Evolutionary conservation across 2,113 vertebrate genomes (phyloP).

Genomic region (Mastomys natalensis): DNA sequence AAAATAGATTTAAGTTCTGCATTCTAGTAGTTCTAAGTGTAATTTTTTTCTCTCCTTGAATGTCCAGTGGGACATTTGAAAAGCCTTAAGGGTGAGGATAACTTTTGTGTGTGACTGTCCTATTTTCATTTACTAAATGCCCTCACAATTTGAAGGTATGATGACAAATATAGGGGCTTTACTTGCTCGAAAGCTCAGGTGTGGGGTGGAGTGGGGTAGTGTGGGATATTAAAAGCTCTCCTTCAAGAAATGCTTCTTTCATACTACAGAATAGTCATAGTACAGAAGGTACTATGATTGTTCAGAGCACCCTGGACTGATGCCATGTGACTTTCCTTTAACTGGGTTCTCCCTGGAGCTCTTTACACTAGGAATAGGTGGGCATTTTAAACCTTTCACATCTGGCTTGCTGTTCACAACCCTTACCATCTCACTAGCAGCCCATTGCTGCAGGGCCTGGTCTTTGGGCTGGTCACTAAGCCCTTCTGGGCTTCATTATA

Average conservation of each 20-base stretch:
- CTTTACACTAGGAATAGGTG: not conserved
- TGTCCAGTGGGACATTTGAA: slow-evolving; percentile 11
- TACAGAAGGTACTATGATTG: no score
- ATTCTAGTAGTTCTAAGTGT: not conserved
- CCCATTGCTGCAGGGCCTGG: not conserved
- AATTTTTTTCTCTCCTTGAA: slow-evolving; percentile 1
- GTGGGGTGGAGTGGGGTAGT: not conserved
- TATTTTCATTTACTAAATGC: not conserved
- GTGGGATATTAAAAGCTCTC: not conserved
- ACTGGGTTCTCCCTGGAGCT: not conserved
- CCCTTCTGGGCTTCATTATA: not conserved
- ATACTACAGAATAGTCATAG: no score
- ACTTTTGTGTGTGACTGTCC: not conserved
- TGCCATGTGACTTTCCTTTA: no score
- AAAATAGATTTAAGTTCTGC: slow-evolving; percentile 25
- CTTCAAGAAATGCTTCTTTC: not conserved
- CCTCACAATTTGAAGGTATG: not conserved
- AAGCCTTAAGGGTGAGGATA: not conserved
- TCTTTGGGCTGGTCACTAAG: not conserved
- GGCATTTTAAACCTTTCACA: not conserved
- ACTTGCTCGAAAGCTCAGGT: not conserved
- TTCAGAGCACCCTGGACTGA: no score
- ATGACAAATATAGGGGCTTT: not conserved
- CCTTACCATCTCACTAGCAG: not conserved
- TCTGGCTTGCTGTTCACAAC: not conserved